Percentiles rank a stretch among this genome's conserved stretches.
These are phyloP conservation scores for Anoura caudifer DNA, from an alignment of 2,113 vertebrate species.

Conservation along the genomic window DNA sequence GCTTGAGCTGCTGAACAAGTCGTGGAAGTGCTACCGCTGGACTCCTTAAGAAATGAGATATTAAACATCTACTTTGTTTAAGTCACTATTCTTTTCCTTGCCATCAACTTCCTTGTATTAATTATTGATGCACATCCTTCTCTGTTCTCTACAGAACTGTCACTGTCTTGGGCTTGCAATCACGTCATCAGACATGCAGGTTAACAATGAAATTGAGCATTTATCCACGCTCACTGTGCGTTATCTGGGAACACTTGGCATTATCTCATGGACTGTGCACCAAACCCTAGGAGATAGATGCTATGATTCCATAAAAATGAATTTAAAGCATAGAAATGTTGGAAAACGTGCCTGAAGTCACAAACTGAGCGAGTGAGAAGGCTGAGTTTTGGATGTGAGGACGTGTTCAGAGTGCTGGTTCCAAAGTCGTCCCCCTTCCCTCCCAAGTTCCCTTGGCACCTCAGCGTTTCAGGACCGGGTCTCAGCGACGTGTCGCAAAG, in stretches of 20 bases:
- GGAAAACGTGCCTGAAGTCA: not conserved
- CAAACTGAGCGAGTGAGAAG: not conserved
- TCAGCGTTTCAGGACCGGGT: not conserved
- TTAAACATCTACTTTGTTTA: not conserved
- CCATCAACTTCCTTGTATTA: not conserved
- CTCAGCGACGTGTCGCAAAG: not conserved
- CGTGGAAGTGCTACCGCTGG: not conserved
- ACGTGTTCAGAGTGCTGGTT: not conserved
- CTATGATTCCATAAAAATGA: not conserved
- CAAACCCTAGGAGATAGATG: not conserved
- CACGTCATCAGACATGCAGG: not conserved
- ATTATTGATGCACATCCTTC: not conserved
- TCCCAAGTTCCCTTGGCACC: not conserved
- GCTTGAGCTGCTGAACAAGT: not conserved
- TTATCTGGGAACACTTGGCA: not conserved
- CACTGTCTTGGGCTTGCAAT: not conserved
- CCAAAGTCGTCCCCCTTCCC: not conserved
- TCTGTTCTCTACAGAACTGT: not conserved
- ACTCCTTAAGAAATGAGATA: not conserved
- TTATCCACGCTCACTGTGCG: not conserved
- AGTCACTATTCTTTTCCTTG: not conserved
- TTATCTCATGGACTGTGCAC: not conserved
- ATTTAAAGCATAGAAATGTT: not conserved
- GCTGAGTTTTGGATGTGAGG: not conserved
- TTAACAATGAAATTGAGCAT: not conserved